phyloP scores from a whole-genome alignment of 1,140 invertebrate genomes.

The Hylaeus volcanicus region DNA sequence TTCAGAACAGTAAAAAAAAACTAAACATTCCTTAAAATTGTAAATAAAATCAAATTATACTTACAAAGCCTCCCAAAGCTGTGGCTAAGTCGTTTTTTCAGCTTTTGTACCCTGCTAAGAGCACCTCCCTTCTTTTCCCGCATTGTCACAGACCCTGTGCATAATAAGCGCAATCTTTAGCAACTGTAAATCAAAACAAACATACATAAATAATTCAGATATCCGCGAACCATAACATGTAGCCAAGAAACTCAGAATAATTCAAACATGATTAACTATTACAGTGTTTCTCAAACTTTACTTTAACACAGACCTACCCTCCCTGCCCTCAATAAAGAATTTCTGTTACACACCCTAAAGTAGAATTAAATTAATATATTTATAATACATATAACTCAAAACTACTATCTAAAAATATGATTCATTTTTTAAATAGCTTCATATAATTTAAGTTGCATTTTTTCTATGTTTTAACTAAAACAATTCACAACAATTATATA shows the following conservation, averaged over 20 bases:
- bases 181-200: constrained; percentile 41
- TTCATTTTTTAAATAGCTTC: too few species aligned
- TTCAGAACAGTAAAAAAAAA: background rate
- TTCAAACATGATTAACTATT: constrained; percentile 48
- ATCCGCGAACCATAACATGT: constrained; percentile 19
- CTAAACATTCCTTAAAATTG: background rate
- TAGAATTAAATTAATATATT: too few species aligned
- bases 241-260: constrained; percentile 57
- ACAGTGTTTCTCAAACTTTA: background rate
- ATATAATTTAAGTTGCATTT: too few species aligned
- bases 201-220: constrained; percentile 33
- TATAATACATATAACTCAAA: too few species aligned
- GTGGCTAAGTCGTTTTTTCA: constrained; percentile 93
- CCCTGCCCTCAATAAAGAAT: too few species aligned
- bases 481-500: too few species aligned
- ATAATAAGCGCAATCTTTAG: constrained; percentile 54
- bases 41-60: constrained; percentile 75
- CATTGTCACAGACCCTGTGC: constrained; percentile 86
- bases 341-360: too few species aligned
- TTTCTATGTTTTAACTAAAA: too few species aligned
- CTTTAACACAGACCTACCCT: too few species aligned
- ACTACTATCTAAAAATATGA: too few species aligned
- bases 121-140: constrained; percentile 94
- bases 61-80: constrained; percentile 95
- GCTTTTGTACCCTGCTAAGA: constrained; percentile 92